Percentiles rank a stretch among this genome's conserved stretches.
Evolutionary conservation across 2,888 invertebrate genomes (phyloP).

Genomic region (Tenodera sinensis): DNA sequence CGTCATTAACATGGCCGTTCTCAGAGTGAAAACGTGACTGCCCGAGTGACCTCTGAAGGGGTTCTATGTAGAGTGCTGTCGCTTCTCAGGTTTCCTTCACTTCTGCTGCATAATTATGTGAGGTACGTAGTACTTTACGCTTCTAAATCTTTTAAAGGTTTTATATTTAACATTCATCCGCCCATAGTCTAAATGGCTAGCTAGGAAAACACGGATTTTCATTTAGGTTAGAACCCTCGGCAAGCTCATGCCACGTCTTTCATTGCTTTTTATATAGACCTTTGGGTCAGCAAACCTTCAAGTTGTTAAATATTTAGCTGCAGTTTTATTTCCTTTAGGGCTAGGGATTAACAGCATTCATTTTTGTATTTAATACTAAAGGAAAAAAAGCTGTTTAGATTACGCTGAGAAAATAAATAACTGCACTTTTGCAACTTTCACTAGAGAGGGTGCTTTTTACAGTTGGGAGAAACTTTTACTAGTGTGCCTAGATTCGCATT

Average conservation of each 20-base stretch:
- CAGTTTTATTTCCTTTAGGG: too few species aligned
- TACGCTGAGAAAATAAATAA: too few species aligned
- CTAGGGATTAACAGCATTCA: too few species aligned
- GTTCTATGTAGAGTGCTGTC: background rate
- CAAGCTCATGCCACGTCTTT: background rate
- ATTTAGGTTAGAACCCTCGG: background rate
- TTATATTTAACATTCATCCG: background rate
- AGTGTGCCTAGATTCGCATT: too few species aligned
- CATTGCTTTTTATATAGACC: too few species aligned
- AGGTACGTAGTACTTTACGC: background rate
- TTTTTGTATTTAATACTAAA: too few species aligned
- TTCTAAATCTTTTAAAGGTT: background rate
- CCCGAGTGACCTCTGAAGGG: background rate
- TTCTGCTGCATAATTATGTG: background rate
- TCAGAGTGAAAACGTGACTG: background rate
- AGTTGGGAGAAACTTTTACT: too few species aligned
- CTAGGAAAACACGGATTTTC: background rate
- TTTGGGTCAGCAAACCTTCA: too few species aligned
- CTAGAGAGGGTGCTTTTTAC: too few species aligned
- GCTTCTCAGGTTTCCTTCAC: background rate
- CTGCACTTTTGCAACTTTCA: too few species aligned
- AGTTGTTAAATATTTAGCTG: too few species aligned
- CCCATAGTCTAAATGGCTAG: background rate
- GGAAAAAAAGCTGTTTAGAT: too few species aligned
- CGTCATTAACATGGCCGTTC: background rate